Evolutionary conservation across 2,113 vertebrate genomes (phyloP).

Genomic region (Pardalotus punctatus): DNA sequence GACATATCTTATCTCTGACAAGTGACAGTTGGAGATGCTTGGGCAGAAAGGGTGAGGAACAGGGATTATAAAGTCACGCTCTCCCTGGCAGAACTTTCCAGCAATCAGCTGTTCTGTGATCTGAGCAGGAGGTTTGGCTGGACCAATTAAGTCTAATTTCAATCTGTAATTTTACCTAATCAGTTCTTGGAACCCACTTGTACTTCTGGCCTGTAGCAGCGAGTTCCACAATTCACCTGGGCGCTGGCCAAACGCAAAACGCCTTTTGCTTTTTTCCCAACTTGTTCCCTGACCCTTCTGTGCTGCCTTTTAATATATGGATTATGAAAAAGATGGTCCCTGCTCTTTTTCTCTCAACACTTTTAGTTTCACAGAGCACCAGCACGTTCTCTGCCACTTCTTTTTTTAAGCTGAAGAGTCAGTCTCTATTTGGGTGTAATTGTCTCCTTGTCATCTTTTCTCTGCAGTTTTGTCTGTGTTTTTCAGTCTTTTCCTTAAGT

Average conservation of each 20-base stretch:
- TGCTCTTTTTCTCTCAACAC: not conserved
- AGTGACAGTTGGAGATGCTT: not conserved
- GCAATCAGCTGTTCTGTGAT: slow-evolving; percentile 22
- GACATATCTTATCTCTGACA: slow-evolving; percentile 29
- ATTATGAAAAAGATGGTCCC: not conserved
- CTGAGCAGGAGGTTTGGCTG: slow-evolving; percentile 28
- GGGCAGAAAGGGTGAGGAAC: not conserved
- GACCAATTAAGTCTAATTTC: slow-evolving; percentile 14
- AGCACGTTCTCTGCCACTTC: not conserved
- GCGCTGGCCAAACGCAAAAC: not conserved
- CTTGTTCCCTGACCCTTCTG: not conserved
- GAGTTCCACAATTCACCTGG: not conserved
- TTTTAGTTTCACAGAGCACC: not conserved
- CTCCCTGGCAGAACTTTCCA: slow-evolving; percentile 24
- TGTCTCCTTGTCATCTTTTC: not conserved
- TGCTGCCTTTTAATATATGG: not conserved
- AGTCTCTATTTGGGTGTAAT: not conserved
- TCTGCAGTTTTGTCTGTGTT: not conserved
- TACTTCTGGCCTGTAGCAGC: not conserved
- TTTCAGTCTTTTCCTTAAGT: not conserved
- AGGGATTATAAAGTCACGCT: slow-evolving; percentile 1
- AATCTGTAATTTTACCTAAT: slow-evolving; percentile 30
- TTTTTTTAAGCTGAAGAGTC: not conserved
- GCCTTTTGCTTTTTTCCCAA: not conserved
- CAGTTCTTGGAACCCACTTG: not conserved